Percentiles rank a stretch among this genome's conserved stretches.
Evolutionary conservation across 2,113 vertebrate genomes (phyloP).

Genomic region (Aegotheles bennettii): DNA sequence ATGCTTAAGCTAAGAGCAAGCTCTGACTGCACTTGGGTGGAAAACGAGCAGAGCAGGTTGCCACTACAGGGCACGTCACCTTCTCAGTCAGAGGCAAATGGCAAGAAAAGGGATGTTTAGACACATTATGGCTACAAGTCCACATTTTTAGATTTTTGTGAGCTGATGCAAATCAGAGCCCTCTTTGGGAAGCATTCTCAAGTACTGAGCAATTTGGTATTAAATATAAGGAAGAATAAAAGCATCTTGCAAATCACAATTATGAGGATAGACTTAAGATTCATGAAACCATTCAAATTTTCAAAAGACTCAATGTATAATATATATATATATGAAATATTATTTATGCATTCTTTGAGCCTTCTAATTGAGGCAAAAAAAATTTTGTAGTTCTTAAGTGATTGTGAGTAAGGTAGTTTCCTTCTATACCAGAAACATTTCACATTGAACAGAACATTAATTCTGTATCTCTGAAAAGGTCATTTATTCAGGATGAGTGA

Average conservation of each 20-base stretch:
- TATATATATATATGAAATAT: background rate
- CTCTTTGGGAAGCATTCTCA: conserved; percentile 48
- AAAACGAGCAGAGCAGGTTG: conserved; percentile 55
- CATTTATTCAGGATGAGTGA: background rate
- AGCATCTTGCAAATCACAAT: conserved; percentile 38
- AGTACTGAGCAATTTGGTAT: background rate
- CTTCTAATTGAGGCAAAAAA: background rate
- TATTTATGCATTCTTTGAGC: background rate
- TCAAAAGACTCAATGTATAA: background rate
- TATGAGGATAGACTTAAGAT: conserved; percentile 30
- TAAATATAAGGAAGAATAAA: conserved; percentile 22
- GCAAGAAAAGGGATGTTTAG: conserved; percentile 58
- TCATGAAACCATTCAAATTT: background rate
- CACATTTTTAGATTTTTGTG: conserved; percentile 10
- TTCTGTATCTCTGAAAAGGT: background rate
- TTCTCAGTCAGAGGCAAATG: conserved; percentile 28
- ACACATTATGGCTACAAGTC: conserved; percentile 40
- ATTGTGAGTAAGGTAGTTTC: background rate
- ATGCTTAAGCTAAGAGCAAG: conserved; percentile 33
- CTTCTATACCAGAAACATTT: background rate
- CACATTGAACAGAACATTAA: conserved; percentile 29
- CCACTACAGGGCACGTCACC: background rate
- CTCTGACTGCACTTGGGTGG: conserved; percentile 32
- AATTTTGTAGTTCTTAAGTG: background rate
- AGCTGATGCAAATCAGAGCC: conserved; percentile 62